Evolutionary conservation across 2,888 invertebrate species (phyloP), one percentile per base, ranked within the genome.

Genomic region (Cantharis rufa): DNA sequence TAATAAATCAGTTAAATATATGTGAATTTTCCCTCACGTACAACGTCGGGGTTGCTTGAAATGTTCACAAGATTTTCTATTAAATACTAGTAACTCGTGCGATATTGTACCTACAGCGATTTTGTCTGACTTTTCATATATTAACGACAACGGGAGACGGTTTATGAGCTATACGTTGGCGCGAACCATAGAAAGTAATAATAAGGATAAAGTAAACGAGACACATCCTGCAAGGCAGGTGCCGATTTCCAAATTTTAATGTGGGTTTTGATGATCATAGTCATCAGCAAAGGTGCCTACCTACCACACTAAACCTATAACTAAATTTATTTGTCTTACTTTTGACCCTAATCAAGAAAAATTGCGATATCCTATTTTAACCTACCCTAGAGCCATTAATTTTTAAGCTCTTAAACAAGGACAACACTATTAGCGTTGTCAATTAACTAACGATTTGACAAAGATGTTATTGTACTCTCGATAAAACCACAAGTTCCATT

Each of bases 201-300:
- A 77, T 74, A 74, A 74, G 74, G 32, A 68, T 74, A 63, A 70
- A 70, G 28, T 74, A 78, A 70, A 78, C 71, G 76, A 78, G 78
- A 15, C 74, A 77, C 78, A 78, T 80, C 77, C 81, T 78, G 78
- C 72, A 10, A 18, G 71, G 79, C 80, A 82, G 79, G 80, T 79
- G 80, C 80, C 79, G 81, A 82, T 82, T 83, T 82, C 75, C 70
- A 72, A 81, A 82, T 10, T 80, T 81, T 83, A 83, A 82, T 82
- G 82, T 79, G 68, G 78, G 81, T 80, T 82, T 82, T 79, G 80
- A 79, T 79, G 80, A 82, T 82, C 79, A 82, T 73, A 78, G 82
- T 81, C 81, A 82, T 82, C 81, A 79, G 73, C 69, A 61, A 72
- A 79, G 80, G 81, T 79, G 81, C 80, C 78, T 81, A 78, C 79